Percentiles rank a stretch among this genome's conserved stretches.
Conservation (phyloP, 2,797 vertebrate genomes). For the Halcyon leucocephala region DNA sequence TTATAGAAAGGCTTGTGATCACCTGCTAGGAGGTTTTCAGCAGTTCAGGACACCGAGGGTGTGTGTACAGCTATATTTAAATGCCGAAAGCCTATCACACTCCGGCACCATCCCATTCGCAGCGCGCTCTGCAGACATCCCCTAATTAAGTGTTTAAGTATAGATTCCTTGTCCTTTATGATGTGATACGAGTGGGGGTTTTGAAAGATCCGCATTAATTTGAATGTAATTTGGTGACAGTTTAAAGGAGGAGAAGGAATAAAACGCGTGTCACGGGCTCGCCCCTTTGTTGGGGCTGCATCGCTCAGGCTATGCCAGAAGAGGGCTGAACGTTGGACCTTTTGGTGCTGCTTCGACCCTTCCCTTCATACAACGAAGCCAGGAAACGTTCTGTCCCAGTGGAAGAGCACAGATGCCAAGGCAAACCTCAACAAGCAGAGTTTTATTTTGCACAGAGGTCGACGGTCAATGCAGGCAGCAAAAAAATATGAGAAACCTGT, state of each 20-base stretch:
- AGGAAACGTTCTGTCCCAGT: not conserved
- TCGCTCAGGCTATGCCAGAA: not conserved
- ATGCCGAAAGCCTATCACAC: not conserved
- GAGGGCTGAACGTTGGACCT: not conserved
- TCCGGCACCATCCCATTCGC: not conserved
- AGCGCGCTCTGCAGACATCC: not conserved
- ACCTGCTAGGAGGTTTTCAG: constrained; percentile 50
- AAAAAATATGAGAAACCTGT: not conserved
- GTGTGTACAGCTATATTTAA: constrained; percentile 50
- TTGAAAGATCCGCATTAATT: not conserved
- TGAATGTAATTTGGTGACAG: not conserved
- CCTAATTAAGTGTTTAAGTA: constrained; percentile 2
- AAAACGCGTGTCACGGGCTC: not conserved
- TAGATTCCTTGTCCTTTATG: not conserved
- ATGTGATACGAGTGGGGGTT: not conserved
- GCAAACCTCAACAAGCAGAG: not conserved
- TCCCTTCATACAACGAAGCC: not conserved
- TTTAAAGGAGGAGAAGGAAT: not conserved
- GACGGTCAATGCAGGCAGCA: not conserved
- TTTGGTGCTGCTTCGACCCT: not conserved
- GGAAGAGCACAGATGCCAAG: not conserved
- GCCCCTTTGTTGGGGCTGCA: constrained; percentile 34
- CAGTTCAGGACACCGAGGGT: not conserved
- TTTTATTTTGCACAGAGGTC: not conserved
- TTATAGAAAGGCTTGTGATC: constrained; percentile 62